phyloP scores from a whole-genome alignment of 2,888 invertebrate species.

The Mesodorylaimus sp. region DNA sequence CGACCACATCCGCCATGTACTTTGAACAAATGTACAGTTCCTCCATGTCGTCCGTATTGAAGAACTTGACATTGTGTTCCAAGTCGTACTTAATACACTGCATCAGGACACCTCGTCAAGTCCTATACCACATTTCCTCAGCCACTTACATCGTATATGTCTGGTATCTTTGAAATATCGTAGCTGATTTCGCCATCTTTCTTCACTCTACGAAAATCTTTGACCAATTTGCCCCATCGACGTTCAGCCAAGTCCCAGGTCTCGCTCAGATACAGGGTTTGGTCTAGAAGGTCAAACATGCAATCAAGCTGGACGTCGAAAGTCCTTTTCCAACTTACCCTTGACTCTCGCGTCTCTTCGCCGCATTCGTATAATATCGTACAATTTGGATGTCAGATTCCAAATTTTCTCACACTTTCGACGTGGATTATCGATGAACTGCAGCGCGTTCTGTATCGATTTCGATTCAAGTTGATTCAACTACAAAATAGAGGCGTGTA shows the following conservation, averaged over 20 bases:
- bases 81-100: conserved; percentile 44
- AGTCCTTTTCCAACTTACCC: conserved; percentile 35
- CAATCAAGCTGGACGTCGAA: conserved; percentile 39
- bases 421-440: conserved; percentile 86
- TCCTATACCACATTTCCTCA: background rate
- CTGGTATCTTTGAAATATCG: conserved; percentile 96
- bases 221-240: conserved; percentile 91
- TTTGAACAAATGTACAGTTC: conserved; percentile 70
- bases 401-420: conserved; percentile 79
- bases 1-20: conserved; percentile 90
- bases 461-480: conserved; percentile 80
- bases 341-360: conserved; percentile 54
- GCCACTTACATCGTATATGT: conserved; percentile 61
- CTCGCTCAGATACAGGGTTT: conserved; percentile 85
- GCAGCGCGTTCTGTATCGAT: conserved; percentile 72
- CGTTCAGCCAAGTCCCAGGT: conserved; percentile 96
- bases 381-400: background rate
- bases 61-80: conserved; percentile 74
- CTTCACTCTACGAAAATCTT: conserved; percentile 67
- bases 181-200: conserved; percentile 58
- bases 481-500: conserved; percentile 16
- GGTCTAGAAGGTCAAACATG: no score
- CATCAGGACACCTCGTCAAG: background rate
- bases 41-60: conserved; percentile 29
- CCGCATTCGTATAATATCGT: background rate